A percentile compares a stretch with the other conserved stretches of the same genome.
These are phyloP conservation scores for Muscicapa striata DNA, from an alignment of 2,797 vertebrate genomes.

Conservation along the genomic window DNA sequence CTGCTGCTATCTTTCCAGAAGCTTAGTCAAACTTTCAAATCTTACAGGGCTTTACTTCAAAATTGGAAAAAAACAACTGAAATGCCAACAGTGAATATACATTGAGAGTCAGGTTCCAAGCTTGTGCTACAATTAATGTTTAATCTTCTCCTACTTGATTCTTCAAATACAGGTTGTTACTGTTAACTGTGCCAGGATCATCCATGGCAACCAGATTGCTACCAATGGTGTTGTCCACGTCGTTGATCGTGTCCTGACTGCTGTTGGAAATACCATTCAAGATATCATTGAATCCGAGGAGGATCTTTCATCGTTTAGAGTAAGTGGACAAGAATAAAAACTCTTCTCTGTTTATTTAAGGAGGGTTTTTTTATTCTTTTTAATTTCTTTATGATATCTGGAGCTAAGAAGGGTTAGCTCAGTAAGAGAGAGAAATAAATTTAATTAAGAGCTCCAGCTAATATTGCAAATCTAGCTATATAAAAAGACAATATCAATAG, in stretches of 20 bases:
- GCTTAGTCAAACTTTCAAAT: not conserved
- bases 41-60: not conserved
- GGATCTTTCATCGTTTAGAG: slow-evolving; percentile 87
- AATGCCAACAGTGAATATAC: not conserved
- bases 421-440: not conserved
- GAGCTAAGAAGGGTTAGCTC: not conserved
- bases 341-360: not conserved
- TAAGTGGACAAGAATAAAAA: slow-evolving; percentile 59
- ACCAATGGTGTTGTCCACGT: slow-evolving; percentile 98
- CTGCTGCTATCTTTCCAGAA: not conserved
- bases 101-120: not conserved
- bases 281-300: slow-evolving; percentile 86
- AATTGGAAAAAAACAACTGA: not conserved
- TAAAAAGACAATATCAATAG: not conserved
- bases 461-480: not conserved
- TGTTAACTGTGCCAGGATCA: slow-evolving; percentile 95
- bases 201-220: slow-evolving; percentile 94
- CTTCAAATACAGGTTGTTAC: slow-evolving; percentile 87
- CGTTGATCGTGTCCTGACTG: slow-evolving; percentile 90
- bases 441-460: not conserved
- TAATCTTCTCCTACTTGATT: not conserved
- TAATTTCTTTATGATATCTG: not conserved
- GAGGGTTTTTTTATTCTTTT: not conserved
- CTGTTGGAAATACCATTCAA: slow-evolving; percentile 87
- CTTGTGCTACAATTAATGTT: not conserved